Evolutionary conservation across 2,888 invertebrate genomes (phyloP).

Genomic region (Neoitamus cyanurus): DNA sequence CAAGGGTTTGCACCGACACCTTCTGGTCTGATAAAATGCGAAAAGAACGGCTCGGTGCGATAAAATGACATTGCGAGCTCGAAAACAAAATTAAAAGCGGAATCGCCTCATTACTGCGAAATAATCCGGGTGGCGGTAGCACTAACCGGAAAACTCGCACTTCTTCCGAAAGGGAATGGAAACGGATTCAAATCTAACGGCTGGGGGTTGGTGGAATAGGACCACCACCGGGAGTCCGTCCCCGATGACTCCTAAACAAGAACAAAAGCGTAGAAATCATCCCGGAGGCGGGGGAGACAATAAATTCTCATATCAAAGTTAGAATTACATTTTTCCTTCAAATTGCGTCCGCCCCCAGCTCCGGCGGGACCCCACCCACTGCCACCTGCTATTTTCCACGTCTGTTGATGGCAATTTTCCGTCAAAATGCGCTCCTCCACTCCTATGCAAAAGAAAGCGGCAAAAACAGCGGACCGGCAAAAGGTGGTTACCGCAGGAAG

Average conservation of each 20-base stretch:
- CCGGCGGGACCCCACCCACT: background rate
- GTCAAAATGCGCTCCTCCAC: slow-evolving; percentile 18
- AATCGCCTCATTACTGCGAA: background rate
- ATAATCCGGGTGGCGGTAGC: slow-evolving; percentile 7
- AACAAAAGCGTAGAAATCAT: slow-evolving; percentile 39
- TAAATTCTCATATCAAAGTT: slow-evolving; percentile 53
- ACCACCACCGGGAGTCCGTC: background rate
- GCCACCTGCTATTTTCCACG: background rate
- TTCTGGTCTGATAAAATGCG: background rate
- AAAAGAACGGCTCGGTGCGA: background rate
- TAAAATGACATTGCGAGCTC: background rate
- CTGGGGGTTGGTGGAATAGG: background rate
- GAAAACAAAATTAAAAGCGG: background rate
- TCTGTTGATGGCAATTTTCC: slow-evolving; percentile 42
- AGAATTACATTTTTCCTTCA: slow-evolving; percentile 47
- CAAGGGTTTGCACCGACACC: background rate
- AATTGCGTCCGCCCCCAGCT: background rate
- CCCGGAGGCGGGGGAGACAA: slow-evolving; percentile 48
- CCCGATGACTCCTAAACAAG: background rate
- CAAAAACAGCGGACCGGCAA: background rate
- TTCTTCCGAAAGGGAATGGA: background rate
- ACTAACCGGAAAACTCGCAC: slow-evolving; percentile 23
- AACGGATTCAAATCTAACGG: too few species aligned
- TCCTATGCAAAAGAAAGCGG: background rate
- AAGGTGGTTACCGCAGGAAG: background rate